Percentiles rank a stretch among this genome's conserved stretches.
Evolutionary conservation across 2,113 vertebrate species (phyloP).

Genomic region (Probosciger aterrimus): DNA sequence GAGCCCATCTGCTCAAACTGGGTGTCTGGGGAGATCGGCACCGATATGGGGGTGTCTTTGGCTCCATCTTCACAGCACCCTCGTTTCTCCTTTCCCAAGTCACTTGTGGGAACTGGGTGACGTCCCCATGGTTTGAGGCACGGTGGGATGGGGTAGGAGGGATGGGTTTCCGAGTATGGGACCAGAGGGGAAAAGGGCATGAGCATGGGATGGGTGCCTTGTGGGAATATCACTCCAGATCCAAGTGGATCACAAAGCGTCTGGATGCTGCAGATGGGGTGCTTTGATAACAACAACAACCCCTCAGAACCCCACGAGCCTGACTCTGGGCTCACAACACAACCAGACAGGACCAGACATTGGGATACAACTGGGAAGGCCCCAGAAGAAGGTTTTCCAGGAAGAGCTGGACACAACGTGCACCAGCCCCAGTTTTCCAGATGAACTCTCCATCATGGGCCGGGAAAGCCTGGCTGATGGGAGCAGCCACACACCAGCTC

Average conservation of each 20-base stretch:
- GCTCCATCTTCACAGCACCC: not conserved
- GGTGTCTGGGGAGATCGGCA: constrained; percentile 6
- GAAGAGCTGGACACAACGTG: not conserved
- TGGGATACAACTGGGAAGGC: not conserved
- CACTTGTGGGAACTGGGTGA: not conserved
- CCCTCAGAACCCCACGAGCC: rapidly evolving
- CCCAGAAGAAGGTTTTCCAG: not conserved
- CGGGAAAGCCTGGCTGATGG: not conserved
- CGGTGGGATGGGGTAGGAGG: rapidly evolving
- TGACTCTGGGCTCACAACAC: rapidly evolving
- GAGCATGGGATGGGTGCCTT: rapidly evolving
- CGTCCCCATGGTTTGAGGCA: not conserved
- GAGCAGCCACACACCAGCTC: not conserved
- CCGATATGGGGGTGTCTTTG: not conserved
- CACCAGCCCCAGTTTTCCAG: not conserved
- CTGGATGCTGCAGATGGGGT: not conserved
- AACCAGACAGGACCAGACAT: no score
- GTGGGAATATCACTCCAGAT: not conserved
- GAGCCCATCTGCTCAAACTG: not conserved
- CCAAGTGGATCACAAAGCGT: rapidly evolving
- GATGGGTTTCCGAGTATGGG: not conserved
- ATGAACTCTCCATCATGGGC: rapidly evolving
- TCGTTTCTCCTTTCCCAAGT: not conserved
- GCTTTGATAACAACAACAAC: not conserved
- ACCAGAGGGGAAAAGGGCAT: not conserved